Evolutionary conservation across 2,888 invertebrate species (phyloP), one percentile per base, ranked within the genome.

Genomic region (Hydriomena furcata): DNA sequence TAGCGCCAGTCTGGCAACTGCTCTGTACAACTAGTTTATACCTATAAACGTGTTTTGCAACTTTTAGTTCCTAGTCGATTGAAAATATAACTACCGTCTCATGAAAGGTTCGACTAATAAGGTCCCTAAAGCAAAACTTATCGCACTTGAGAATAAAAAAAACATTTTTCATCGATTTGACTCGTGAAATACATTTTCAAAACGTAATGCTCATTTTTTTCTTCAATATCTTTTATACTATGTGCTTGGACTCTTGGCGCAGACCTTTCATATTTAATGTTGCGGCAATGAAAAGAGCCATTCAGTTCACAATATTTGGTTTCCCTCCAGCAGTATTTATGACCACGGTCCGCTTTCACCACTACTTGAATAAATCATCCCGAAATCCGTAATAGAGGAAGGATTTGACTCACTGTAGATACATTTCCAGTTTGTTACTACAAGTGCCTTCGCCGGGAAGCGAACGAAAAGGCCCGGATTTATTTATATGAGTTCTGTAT

Each of bases 181-280:
- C n/a, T n/a, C n/a, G n/a, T n/a, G n/a, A n/a, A n/a, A n/a, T 17
- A 17, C 4, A 3, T 17, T 17, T 17, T 17, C 4, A 17, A 17
- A 17, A 17, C 2, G 2, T 17, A n/a, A n/a, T 4, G 17, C 4
- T 17, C 7, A 25, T 28, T 11, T 43, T 24, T 11, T n/a, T 21
- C 10, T 17, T 45, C 37, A 30, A 36, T 23, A 10, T 17, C 20
- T 11, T 32, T 37, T 38, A 41, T 35, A 34, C 31, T 13, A 27
- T 38, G 38, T 27, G 28, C 25, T 35, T 44, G 61, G 64, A 63
- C 61, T 43, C 66, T 65, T 63, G 69, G 50, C 44, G 56, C 53
- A 55, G 4, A 11, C 55, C 52, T 71, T 75, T 73, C 64, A 76
- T 76, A 73, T 75, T 78, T 74, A 73, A 76, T 73, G 63, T 65